Conservation (phyloP, 2,888 invertebrate species). For the Hirudinaria manillensis region DNA sequence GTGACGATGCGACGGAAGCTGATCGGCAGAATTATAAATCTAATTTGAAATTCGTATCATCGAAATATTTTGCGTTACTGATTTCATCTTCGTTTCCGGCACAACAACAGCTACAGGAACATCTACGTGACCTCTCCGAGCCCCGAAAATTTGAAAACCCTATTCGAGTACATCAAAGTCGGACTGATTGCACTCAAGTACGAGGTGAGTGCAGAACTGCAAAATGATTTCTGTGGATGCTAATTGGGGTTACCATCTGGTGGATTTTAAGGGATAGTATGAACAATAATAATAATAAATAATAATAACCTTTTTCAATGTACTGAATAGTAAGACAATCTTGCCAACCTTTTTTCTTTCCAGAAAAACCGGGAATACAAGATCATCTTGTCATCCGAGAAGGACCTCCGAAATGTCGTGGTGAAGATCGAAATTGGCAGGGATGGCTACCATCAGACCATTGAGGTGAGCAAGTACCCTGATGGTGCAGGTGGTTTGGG, state of each 20-base stretch:
- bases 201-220: slow-evolving; percentile 47
- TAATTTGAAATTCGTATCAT: too few species aligned
- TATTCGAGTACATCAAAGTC: slow-evolving; percentile 92
- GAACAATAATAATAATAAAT: too few species aligned
- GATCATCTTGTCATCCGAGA: not conserved
- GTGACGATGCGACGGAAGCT: not conserved
- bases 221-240: not conserved
- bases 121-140: slow-evolving; percentile 95
- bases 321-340: too few species aligned
- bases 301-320: too few species aligned
- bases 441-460: not conserved
- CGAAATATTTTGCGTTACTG: not conserved
- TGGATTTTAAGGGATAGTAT: too few species aligned
- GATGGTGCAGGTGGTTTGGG: not conserved
- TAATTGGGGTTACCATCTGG: too few species aligned
- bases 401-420: not conserved
- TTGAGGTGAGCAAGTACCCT: not conserved
- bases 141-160: slow-evolving; percentile 91
- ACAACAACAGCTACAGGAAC: slow-evolving; percentile 68
- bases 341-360: too few species aligned
- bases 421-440: not conserved
- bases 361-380: not conserved
- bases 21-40: not conserved
- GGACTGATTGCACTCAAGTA: slow-evolving; percentile 88
- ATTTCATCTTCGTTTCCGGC: not conserved